Conservation (phyloP, 2,797 vertebrate genomes). For the Florisuga fusca region DNA sequence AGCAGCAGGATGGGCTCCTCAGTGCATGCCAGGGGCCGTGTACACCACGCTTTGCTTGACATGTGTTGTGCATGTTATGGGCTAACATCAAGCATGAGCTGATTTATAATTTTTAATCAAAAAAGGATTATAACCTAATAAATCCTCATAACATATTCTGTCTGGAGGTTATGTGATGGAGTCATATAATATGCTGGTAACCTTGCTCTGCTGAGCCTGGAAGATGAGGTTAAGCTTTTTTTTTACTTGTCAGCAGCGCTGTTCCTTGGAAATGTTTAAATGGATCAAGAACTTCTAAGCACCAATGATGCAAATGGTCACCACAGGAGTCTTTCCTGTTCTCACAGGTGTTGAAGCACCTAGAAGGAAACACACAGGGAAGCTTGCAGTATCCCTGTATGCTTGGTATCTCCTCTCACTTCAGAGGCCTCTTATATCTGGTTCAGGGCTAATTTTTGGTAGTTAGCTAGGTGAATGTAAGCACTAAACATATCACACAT, state of each 20-base stretch:
- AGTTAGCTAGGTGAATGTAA: not conserved
- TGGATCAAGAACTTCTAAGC: not conserved
- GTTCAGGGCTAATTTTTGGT: not conserved
- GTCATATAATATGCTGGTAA: not conserved
- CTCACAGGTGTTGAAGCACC: not conserved
- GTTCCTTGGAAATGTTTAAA: not conserved
- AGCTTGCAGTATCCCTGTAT: not conserved
- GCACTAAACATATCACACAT: not conserved
- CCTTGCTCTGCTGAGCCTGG: not conserved
- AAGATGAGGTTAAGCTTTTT: not conserved
- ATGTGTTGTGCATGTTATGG: constrained; percentile 55
- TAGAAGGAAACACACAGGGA: not conserved
- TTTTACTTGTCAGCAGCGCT: not conserved
- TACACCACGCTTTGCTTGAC: not conserved
- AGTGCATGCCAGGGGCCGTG: not conserved
- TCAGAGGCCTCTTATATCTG: not conserved
- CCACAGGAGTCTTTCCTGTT: not conserved
- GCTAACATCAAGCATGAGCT: constrained; percentile 67
- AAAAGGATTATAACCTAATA: constrained; percentile 72
- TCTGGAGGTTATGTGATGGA: constrained; percentile 43
- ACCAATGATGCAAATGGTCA: not conserved
- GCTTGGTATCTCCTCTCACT: not conserved
- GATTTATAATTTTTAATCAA: constrained; percentile 74
- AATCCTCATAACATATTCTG: constrained; percentile 53
- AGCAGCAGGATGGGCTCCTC: constrained; percentile 41